Conservation (phyloP, 2,113 vertebrate genomes). For the Lepus timidus region DNA sequence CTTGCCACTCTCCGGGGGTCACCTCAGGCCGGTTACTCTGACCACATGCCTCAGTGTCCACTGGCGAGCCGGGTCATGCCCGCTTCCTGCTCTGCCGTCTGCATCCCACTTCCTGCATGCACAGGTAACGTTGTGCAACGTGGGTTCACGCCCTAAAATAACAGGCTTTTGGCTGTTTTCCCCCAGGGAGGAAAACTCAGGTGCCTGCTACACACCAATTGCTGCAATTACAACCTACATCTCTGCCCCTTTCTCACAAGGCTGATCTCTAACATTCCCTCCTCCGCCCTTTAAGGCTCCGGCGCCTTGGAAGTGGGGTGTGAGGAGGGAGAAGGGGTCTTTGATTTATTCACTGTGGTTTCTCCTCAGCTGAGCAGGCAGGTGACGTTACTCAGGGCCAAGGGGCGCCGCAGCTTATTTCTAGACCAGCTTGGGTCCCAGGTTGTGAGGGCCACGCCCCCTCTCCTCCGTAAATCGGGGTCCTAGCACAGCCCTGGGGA, state of each 20-base stretch:
- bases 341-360: not conserved
- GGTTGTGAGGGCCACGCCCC: no score
- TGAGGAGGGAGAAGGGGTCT: not conserved
- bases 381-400: rapidly evolving
- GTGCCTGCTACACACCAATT: not conserved
- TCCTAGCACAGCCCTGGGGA: not conserved
- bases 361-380: not conserved
- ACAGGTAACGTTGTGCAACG: not conserved
- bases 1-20: not conserved
- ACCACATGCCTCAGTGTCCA: not conserved
- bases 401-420: not conserved
- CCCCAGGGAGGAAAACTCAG: not conserved
- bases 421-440: not conserved
- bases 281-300: not conserved
- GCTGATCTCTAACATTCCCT: not conserved
- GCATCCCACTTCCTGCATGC: rapidly evolving
- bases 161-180: not conserved
- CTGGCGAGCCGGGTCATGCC: rapidly evolving
- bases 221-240: not conserved
- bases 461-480: not conserved
- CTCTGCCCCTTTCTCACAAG: conserved; percentile 22
- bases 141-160: not conserved
- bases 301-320: not conserved
- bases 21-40: rapidly evolving
- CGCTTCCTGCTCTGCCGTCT: not conserved